Conservation (phyloP, 1,140 invertebrate genomes). For the Drosophila kurseongensis region DNA sequence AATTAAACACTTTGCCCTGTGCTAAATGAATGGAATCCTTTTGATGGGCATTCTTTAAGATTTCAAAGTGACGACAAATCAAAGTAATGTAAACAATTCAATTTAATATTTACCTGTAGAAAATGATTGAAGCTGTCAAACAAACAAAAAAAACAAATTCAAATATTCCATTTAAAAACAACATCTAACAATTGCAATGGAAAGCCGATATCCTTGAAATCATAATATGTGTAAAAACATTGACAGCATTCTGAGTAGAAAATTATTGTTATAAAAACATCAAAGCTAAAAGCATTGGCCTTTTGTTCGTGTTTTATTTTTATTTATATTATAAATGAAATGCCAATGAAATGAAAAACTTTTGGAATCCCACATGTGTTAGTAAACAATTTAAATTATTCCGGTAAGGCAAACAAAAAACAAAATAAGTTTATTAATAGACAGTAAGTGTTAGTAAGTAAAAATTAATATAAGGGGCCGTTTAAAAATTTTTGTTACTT, state of each 20-base stretch:
- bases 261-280: too few species aligned
- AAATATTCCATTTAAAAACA: not conserved
- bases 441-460: too few species aligned
- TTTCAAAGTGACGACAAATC: not conserved
- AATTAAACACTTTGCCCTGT: not conserved
- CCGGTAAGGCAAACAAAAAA: too few species aligned
- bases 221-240: not conserved
- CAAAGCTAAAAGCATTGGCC: not conserved
- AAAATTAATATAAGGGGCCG: too few species aligned
- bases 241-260: not conserved
- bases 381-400: not conserved
- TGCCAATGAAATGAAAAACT: not conserved
- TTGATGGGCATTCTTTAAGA: not conserved
- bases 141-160: not conserved
- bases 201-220: not conserved
- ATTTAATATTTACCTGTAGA: not conserved
- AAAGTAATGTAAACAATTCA: not conserved
- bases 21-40: not conserved
- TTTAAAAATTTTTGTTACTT: too few species aligned
- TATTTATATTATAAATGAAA: not conserved
- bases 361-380: too few species aligned
- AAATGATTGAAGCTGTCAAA: not conserved
- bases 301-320: conserved; percentile 9
- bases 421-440: too few species aligned
- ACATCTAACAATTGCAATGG: not conserved